Evolutionary conservation across 2,113 vertebrate species (phyloP).

Genomic region (Cryptomyrus ogoouensis): DNA sequence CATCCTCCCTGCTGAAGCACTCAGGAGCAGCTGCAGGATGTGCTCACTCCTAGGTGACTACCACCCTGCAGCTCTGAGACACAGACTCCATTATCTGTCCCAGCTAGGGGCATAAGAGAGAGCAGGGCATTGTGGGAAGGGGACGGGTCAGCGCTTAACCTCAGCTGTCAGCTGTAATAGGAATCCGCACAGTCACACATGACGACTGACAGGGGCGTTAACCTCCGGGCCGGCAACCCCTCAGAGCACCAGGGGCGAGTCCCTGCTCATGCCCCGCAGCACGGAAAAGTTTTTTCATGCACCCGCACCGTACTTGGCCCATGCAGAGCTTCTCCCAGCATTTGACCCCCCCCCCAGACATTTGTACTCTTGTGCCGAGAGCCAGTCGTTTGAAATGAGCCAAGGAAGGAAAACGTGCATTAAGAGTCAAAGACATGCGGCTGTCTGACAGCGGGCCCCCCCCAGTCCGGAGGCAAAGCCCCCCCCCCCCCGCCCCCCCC

Average conservation of each 20-base stretch:
- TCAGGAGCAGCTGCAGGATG: conserved; percentile 28
- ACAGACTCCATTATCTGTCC: conserved; percentile 4
- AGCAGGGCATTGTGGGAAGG: conserved; percentile 24
- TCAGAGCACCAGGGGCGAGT: neutral
- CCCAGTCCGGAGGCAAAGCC: neutral
- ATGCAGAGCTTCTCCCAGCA: neutral
- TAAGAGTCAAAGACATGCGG: neutral
- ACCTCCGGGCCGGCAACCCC: conserved; percentile 18
- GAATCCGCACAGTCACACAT: conserved; percentile 51
- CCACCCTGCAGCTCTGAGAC: conserved; percentile 21
- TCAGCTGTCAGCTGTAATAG: conserved; percentile 56
- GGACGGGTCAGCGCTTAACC: conserved; percentile 43
- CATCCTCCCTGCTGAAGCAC: neutral
- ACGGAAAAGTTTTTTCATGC: neutral
- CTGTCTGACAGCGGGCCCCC: neutral
- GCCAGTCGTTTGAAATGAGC: neutral
- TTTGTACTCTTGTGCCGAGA: neutral
- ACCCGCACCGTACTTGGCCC: neutral
- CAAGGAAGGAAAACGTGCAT: neutral
- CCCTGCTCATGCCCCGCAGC: neutral
- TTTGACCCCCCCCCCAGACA: neutral
- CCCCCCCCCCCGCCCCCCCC: no score
- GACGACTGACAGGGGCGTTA: conserved; percentile 50
- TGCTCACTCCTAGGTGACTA: conserved; percentile 36
- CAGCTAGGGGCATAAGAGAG: neutral